Base-by-base conservation (phyloP, 2,797 vertebrate genomes). In the Bradypus variegatus region DNA sequence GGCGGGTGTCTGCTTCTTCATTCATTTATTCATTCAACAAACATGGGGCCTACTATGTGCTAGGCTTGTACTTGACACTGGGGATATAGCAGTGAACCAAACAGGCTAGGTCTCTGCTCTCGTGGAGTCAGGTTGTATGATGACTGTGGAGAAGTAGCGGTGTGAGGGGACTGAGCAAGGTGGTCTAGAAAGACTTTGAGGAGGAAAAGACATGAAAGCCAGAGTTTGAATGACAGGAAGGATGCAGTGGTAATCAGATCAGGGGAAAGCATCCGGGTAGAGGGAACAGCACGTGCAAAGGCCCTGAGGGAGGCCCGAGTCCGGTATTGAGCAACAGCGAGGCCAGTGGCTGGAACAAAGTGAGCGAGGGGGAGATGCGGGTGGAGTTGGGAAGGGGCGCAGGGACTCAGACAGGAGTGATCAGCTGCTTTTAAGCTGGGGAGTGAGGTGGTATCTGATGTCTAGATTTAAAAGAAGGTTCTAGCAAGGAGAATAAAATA, bases 91-190 rank as follows among this genome's bases (percentile, higher is more conserved):
- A 48, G 36, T 8, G 5, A 55, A 78, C 25, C n/a, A 41, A 73
- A n/a, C 5, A 60, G 78, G 55, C 75, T 75, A 1, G 31, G 53
- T 53, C 53, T 89, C 53, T 89, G 12, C 38, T 86, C 19, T 86
- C 21, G 0, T 4, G 23, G n/a, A 33, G 31, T 64, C 23, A 4
- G 5, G 0, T 31, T 16, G 27, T 67, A 38, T 5, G 3, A 8
- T 6, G 8, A 64, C 14, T 80, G 38, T 41, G 13, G n/a, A 13
- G 14, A 21, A 62, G 29, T 65, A 33, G 67, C 11, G 55, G n/a
- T 25, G 18, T 31, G 31, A 58, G 62, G 80, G 41, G 70, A 79
- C n/a, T 55, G 48, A 29, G 41, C 31, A 29, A 2, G 45, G 29
- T 25, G 8, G 72, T 48, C 69, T 33, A 80, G 60, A 88, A 78